Conservation (phyloP, 2,888 invertebrate genomes). For the Mongoloraphidia duomilia region DNA sequence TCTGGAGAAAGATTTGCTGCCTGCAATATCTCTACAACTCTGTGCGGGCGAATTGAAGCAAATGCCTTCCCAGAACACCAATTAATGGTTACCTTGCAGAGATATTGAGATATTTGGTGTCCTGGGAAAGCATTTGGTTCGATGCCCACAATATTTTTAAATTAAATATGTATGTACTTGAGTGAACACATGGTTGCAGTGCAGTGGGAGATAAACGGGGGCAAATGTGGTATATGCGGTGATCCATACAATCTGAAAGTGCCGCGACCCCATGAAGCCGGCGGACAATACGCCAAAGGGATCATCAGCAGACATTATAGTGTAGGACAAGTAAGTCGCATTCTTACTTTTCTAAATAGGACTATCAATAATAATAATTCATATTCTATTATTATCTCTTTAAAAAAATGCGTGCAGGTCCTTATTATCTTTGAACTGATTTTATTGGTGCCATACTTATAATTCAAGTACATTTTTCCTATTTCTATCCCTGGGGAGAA, state of each 20-base stretch:
- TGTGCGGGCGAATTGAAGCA: too few relatives aligned
- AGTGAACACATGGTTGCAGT: constrained; percentile 34
- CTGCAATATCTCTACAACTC: too few relatives aligned
- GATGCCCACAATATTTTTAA: not conserved
- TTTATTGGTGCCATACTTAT: not conserved
- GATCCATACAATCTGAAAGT: constrained; percentile 58
- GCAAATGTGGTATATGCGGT: constrained; percentile 82
- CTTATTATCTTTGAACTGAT: not conserved
- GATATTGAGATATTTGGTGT: too few relatives aligned
- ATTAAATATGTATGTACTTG: constrained; percentile 1
- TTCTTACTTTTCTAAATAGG: constrained; percentile 3
- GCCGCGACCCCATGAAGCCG: constrained; percentile 80
- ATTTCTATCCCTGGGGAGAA: too few relatives aligned
- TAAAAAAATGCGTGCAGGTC: not conserved
- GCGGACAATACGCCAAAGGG: constrained; percentile 74
- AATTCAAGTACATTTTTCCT: not conserved
- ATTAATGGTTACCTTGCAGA: too few relatives aligned
- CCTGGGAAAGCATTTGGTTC: too few relatives aligned
- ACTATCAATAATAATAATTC: not conserved
- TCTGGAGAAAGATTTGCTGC: too few relatives aligned
- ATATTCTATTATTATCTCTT: not conserved
- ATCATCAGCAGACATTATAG: constrained; percentile 70
- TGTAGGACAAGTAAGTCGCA: constrained; percentile 53
- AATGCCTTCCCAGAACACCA: too few relatives aligned
- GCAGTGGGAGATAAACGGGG: constrained; percentile 75